Evolutionary conservation across 2,113 vertebrate genomes (phyloP), one percentile per base, ranked within the genome.

Genomic region (Carassius gibelio): DNA sequence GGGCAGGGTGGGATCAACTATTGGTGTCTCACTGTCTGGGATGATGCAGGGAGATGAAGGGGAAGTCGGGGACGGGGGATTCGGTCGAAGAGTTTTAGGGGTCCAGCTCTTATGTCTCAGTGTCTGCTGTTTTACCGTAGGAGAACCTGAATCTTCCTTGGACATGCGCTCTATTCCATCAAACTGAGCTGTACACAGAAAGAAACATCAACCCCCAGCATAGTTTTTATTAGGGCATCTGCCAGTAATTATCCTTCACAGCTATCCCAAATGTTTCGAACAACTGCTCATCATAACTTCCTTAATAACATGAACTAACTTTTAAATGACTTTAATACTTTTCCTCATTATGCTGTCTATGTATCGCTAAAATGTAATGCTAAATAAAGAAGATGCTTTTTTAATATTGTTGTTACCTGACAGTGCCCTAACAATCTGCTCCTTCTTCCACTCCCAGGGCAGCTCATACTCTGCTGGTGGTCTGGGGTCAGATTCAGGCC

Each of bases 41-140:
- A 90, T 34, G 66, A 90, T 89, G 57, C 94, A 93, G n/a, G 88
- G 86, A 30, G 85, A 83, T 1, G 92, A 85, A 34, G 90, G 92
- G 48, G 91, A 90, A 36, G 86, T 75, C 13, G 86, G 86, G 59
- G 93, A 92, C n/a, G 91, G 75, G 62, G 94, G 89, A 2, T 71
- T 92, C 79, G 3, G 81, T 9, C 97, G 95, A 72, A 97, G 89
- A 75, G 94, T 94, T 93, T 97, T 98, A 75, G 95, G 91, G 59
- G 94, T 96, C 97, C 97, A 98, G 93, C 95, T 98, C 90, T 96
- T 98, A 90, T 97, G 97, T 10, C 96, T 95, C 3, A 94, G 93
- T 59, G 91, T 93, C 36, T 93, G 94, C 80, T 93, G 93, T 52
- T 96, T 95, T 55, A 95, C 95, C 45, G 45, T 2, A 3, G 89